Evolutionary conservation across 2,113 vertebrate genomes (phyloP).

Genomic region (Daboia siamensis): DNA sequence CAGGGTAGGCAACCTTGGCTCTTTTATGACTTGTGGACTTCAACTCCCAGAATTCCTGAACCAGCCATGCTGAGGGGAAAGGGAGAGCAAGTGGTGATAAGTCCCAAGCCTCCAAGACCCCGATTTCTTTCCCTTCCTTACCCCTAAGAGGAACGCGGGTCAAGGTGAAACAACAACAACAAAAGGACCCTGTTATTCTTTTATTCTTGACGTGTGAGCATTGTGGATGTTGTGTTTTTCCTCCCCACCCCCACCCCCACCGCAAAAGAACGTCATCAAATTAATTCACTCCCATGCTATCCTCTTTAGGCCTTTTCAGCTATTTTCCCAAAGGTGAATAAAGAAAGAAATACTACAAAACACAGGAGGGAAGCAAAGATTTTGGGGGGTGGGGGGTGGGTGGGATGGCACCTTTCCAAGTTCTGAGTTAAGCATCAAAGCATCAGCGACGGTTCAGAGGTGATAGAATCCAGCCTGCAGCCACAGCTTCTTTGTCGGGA

Average conservation of each 20-base stretch:
- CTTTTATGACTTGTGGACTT: too few relatives aligned
- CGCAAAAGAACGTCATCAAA: not conserved
- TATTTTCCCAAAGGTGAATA: not conserved
- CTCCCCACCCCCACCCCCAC: not conserved
- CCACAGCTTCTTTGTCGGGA: not conserved
- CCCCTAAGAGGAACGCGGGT: too few relatives aligned
- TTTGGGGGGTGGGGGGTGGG: too few relatives aligned
- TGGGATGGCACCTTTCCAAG: not conserved
- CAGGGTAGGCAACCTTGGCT: too few relatives aligned
- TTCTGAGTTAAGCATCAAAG: not conserved
- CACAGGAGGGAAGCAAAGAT: not conserved
- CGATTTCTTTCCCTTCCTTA: too few relatives aligned
- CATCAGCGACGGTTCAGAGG: not conserved
- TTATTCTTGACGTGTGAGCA: too few relatives aligned
- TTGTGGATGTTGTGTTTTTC: not conserved
- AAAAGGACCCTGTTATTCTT: too few relatives aligned
- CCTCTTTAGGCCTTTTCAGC: not conserved
- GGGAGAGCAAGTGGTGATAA: not conserved
- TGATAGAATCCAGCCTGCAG: not conserved
- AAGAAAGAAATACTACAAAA: not conserved
- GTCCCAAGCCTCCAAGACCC: not conserved
- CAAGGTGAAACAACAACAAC: too few relatives aligned
- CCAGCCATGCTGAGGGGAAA: too few relatives aligned
- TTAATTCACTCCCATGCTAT: not conserved
- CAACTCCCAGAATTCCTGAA: too few relatives aligned